Conservation (phyloP, 2,113 vertebrate genomes). For the Lophotis ruficrista region DNA sequence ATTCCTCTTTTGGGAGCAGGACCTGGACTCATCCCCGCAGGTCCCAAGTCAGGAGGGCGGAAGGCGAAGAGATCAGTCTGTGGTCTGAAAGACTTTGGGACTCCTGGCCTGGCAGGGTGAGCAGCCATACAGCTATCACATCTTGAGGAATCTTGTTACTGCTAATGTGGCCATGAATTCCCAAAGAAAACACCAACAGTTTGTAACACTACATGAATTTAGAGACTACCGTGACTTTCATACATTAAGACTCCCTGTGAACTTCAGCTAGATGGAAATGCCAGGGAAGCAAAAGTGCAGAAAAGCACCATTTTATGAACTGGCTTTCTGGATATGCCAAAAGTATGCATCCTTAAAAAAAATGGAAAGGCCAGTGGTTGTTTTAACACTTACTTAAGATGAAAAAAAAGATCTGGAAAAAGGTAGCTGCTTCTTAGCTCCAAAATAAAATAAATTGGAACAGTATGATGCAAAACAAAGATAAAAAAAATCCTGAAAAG, state of each 20-base stretch:
- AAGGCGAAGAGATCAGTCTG: too few relatives aligned
- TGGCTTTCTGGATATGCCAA: not conserved
- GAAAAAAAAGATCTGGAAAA: not conserved
- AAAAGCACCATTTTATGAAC: not conserved
- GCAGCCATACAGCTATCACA: not conserved
- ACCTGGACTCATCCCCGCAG: not conserved
- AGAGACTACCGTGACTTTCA: not conserved
- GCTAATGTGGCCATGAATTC: accelerated
- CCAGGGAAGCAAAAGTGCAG: not conserved
- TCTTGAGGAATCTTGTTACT: not conserved
- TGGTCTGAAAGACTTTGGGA: not conserved
- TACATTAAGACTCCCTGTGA: not conserved
- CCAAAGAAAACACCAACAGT: not conserved
- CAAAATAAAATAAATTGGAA: not conserved
- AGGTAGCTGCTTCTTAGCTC: not conserved
- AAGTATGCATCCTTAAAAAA: not conserved
- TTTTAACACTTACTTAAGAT: not conserved
- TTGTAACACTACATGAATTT: not conserved
- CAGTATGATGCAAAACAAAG: not conserved
- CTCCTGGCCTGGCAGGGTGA: not conserved
- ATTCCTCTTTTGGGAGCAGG: not conserved
- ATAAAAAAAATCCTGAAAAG: not conserved
- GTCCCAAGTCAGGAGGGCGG: accelerated
- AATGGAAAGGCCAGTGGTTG: not conserved
- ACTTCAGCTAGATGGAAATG: not conserved